Percentiles rank a stretch among this genome's conserved stretches.
These are phyloP conservation scores for Physocephala rufipes DNA, from an alignment of 2,888 invertebrate species.

Conservation along the genomic window DNA sequence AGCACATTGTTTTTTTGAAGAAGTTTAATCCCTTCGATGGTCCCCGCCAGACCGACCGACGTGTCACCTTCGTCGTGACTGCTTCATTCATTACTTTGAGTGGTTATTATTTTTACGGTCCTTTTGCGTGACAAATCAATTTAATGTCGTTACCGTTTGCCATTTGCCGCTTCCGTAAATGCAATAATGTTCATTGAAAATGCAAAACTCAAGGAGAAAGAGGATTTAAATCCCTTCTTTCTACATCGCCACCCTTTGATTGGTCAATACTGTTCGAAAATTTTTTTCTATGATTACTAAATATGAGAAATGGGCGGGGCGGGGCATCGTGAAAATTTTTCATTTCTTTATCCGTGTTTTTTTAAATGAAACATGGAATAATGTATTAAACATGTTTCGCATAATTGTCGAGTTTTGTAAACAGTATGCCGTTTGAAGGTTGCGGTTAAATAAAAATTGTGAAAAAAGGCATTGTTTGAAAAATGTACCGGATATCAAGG, in stretches of 20 bases:
- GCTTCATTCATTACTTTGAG: constrained; percentile 48
- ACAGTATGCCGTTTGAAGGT: neutral
- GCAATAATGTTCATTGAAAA: neutral
- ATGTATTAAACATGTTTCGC: too few species aligned
- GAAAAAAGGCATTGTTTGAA: neutral
- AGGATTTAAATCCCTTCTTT: neutral
- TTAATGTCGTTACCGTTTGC: constrained; percentile 19
- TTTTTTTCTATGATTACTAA: too few species aligned
- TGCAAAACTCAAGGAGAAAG: neutral
- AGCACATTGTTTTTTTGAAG: constrained; percentile 5
- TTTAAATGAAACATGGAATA: neutral
- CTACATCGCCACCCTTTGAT: neutral
- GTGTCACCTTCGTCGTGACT: constrained; percentile 23
- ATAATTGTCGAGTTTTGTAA: neutral
- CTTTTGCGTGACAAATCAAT: constrained; percentile 49
- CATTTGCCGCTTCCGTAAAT: neutral
- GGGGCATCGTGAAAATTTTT: too few species aligned
- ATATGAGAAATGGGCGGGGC: too few species aligned
- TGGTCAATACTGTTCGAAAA: neutral
- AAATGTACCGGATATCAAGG: constrained; percentile 23
- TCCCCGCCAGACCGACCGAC: constrained; percentile 11
- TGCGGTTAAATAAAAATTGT: neutral
- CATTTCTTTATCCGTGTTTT: too few species aligned
- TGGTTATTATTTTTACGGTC: constrained; percentile 53
- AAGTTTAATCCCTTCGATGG: constrained; percentile 9